Conservation (phyloP, 2,113 vertebrate species). For the Mirounga angustirostris region DNA sequence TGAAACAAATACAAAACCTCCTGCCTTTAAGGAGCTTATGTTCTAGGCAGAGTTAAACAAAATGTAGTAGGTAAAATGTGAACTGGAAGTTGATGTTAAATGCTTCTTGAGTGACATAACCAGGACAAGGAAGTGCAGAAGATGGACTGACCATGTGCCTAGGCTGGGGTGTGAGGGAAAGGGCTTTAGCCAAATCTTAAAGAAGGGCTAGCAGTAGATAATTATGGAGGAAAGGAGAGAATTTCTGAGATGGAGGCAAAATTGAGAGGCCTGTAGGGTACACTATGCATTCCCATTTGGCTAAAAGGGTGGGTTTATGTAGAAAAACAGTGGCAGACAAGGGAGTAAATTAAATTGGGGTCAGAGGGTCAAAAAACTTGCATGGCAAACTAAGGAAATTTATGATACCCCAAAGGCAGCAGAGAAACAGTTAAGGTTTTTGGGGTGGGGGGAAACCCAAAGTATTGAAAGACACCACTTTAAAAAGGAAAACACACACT, state of each 20-base stretch:
- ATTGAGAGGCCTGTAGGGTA: neutral
- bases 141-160: fast-evolving
- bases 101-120: neutral
- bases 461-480: conserved; percentile 21
- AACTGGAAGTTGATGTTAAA: neutral
- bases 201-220: neutral
- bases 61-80: neutral
- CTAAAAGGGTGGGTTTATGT: conserved; percentile 42
- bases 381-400: conserved; percentile 35
- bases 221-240: neutral
- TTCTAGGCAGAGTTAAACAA: neutral
- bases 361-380: neutral
- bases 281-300: neutral
- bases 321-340: conserved; percentile 19
- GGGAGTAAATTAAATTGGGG: conserved; percentile 32
- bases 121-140: fast-evolving
- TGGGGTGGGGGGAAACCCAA: neutral
- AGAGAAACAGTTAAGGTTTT: neutral
- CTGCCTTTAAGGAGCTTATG: neutral
- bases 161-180: neutral
- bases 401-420: neutral
- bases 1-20: neutral
- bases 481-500: conserved; percentile 3
- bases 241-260: neutral
- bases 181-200: neutral